Evolutionary conservation across 2,113 vertebrate genomes (phyloP), one percentile per base, ranked within the genome.

Genomic region (Cyrtonyx montezumae): DNA sequence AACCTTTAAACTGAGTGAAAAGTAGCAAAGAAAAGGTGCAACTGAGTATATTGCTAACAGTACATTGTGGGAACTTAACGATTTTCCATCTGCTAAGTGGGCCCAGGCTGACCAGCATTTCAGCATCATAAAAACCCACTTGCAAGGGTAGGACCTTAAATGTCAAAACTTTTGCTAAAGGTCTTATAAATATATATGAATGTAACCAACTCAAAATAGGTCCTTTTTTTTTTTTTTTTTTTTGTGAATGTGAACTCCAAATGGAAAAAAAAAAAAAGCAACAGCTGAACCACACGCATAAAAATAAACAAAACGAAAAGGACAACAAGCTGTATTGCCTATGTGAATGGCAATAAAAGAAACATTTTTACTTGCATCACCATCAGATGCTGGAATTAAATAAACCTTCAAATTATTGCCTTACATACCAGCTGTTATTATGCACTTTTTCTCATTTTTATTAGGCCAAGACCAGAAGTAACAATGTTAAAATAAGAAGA

Each of bases 121-220:
- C 48, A 75, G 37, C 34, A 75, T 55, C 28, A 48, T 40, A 75
- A 91, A 95, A 81, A 61, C 2, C 30, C 36, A 30, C 40, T 73
- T 66, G 18, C 13, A 81, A 76, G 8, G 9, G 32, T 53, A 78
- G 8, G 40, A 83, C 25, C 18, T 84, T 58, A 82, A 93, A 75
- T 88, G 68, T 91, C 53, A 90, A 87, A 82, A 67, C 21, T 77
- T 87, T 89, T 71, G 56, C 19, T 48, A 53, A 40, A 48, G 40
- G 12, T 78, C 45, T 81, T 88, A 93, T 79, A 36, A 95, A 89
- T 93, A 93, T 49, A 82, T 82, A 73, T 75, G 43, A 75, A 63
- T 48, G 26, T 32, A 48, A 61, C 56, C 71, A 30, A 46, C 40
- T 65, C 48, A 63, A 87, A 90, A 76, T 62, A 58, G 34, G 13